These are phyloP conservation scores for Machaerirhynchus nigripectus DNA, from an alignment of 2,113 vertebrate genomes.

Conservation along the genomic window DNA sequence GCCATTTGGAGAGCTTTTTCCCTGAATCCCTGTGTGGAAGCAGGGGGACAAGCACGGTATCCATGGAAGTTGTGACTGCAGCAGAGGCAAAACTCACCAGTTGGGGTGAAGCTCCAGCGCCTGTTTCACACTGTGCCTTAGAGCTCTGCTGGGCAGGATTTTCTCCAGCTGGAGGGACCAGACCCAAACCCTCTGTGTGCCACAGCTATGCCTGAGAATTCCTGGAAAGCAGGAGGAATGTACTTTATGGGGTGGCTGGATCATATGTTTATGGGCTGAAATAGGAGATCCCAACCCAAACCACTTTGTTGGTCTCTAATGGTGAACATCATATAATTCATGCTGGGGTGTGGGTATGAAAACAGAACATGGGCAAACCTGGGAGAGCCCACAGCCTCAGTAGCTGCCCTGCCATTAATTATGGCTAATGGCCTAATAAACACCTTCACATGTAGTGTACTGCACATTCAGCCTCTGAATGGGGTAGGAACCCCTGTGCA, in stretches of 20 bases:
- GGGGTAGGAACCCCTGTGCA: background rate
- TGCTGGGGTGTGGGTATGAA: background rate
- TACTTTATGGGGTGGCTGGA: background rate
- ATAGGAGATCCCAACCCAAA: background rate
- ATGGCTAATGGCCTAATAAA: background rate
- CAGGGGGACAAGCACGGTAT: background rate
- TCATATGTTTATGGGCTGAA: slow-evolving; percentile 33
- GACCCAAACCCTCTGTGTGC: background rate
- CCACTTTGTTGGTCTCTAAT: background rate
- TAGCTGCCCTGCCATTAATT: background rate
- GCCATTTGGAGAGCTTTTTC: background rate
- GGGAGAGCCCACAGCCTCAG: background rate
- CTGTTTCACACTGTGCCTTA: rapidly evolving
- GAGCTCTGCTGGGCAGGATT: background rate
- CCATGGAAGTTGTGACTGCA: background rate
- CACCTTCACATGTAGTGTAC: background rate
- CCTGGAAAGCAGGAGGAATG: background rate
- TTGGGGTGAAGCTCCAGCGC: background rate
- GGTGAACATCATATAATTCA: background rate
- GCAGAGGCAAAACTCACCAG: background rate
- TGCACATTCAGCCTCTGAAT: background rate
- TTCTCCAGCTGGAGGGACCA: background rate
- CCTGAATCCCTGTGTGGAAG: background rate
- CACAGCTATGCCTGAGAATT: background rate
- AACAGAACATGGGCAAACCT: background rate